Conservation (phyloP, 1,140 invertebrate genomes). For the Myzus persicae region DNA sequence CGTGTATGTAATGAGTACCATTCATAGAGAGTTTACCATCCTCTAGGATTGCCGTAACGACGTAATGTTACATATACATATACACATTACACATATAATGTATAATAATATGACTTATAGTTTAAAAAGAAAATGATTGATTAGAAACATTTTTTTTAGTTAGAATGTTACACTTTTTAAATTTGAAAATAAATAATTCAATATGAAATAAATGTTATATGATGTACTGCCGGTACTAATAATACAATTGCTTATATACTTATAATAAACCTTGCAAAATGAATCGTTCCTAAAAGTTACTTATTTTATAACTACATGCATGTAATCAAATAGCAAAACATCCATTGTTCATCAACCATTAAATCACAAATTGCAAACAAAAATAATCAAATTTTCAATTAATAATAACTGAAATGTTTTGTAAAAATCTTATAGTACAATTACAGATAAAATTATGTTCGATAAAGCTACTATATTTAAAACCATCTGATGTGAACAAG, state of each 20-base stretch:
- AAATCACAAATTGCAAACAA: not conserved
- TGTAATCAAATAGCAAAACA: no score
- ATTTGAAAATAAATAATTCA: no score
- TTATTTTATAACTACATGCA: no score
- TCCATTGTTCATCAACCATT: not conserved
- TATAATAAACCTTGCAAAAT: no score
- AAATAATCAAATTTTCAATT: not conserved
- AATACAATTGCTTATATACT: no score
- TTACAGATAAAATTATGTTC: no score
- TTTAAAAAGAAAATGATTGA: not conserved
- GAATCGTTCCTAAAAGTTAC: no score
- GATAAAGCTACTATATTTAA: no score
- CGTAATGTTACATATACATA: not conserved
- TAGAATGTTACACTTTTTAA: no score
- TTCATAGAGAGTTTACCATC: not conserved
- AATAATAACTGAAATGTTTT: not conserved
- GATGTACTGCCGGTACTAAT: no score
- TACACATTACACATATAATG: not conserved
- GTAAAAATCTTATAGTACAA: no score
- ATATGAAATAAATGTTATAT: no score
- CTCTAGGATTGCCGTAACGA: not conserved
- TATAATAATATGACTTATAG: not conserved
- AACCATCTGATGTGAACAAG: not conserved
- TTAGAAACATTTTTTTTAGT: not conserved
- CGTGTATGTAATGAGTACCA: not conserved